These are phyloP conservation scores for Spodoptera litura DNA, from an alignment of 1,140 invertebrate genomes.

Conservation along the genomic window DNA sequence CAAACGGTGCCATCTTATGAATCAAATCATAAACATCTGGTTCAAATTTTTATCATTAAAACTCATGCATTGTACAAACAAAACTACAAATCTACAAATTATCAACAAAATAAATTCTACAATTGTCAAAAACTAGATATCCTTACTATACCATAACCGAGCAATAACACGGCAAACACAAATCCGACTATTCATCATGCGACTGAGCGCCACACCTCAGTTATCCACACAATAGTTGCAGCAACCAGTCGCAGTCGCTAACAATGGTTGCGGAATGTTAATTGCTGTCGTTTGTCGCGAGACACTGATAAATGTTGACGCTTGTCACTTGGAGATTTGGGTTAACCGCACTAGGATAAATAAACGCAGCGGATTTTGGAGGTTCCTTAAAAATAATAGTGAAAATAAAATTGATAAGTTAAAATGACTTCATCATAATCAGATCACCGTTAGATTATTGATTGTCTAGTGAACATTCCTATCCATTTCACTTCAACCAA, in stretches of 20 bases:
- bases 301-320: slow-evolving; percentile 83
- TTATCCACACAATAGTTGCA: slow-evolving; percentile 66
- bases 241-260: slow-evolving; percentile 62
- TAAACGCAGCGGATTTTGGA: slow-evolving; percentile 22
- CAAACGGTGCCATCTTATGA: no score
- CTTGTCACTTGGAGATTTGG: slow-evolving; percentile 73
- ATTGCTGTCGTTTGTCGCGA: slow-evolving; percentile 80
- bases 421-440: no score
- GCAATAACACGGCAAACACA: slow-evolving; percentile 4
- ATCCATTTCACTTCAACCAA: no score
- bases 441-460: no score
- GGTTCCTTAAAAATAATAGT: background rate
- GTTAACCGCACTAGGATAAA: slow-evolving; percentile 53
- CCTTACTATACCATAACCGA: background rate
- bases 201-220: slow-evolving; percentile 36
- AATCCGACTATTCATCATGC: slow-evolving; percentile 37
- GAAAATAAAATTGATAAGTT: no score
- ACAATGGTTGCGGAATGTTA: slow-evolving; percentile 80
- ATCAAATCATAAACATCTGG: no score
- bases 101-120: no score
- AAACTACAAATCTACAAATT: no score
- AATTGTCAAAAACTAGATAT: no score
- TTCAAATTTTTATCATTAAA: no score
- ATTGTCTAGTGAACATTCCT: no score
- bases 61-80: no score